Base-by-base conservation (phyloP, 2,888 invertebrate species). In the Scaptomyza flava region DNA sequence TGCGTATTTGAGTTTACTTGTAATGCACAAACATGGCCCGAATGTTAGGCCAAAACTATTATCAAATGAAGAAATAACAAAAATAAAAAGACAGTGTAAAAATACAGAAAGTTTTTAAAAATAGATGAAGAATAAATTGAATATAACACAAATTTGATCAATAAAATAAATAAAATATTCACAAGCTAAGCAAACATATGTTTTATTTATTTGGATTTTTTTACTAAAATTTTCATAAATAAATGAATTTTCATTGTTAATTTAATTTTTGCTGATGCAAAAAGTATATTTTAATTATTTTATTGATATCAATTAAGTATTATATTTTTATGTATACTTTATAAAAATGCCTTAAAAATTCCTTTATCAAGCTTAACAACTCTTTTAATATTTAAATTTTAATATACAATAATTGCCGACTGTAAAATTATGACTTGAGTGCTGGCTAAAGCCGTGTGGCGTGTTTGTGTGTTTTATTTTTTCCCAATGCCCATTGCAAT, bases 1-100 rank as follows among this genome's bases (percentile, higher is more conserved):
- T 45, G 38, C 43, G 52, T 62, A 67, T 72, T 77, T 57, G 11
- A 56, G 77, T 72, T 68, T 50, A 71, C 76, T 71, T 66, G 57
- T 42, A 17, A 14, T 17, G 17, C 38, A n/a, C 58, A 38, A 64
- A 51, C 42, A 53, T 62, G 47, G 30, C 34, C 42, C 51, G 14
- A 67, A 60, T 17, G 38, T 43, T 41, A 6, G 6, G 30, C 14
- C 31, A 58, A 52, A 58, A 33, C 30, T 27, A 42, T 41, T 42
- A 12, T 27, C 14, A 23, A 20, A 59, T 50, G 14, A 8, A 20
- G 30, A 23, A 20, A 42, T 17, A 3, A 17, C 3, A 2, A 20
- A 4, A 36, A 36, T n/a, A 23, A 23, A 23, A 1, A 5, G 27
- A 0, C 6, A 27, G 27, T 27, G 27, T 6, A 27, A 27, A 27